Evolutionary conservation across 2,113 vertebrate species (phyloP), one percentile per base, ranked within the genome.

Genomic region (Eubucco bourcierii): DNA sequence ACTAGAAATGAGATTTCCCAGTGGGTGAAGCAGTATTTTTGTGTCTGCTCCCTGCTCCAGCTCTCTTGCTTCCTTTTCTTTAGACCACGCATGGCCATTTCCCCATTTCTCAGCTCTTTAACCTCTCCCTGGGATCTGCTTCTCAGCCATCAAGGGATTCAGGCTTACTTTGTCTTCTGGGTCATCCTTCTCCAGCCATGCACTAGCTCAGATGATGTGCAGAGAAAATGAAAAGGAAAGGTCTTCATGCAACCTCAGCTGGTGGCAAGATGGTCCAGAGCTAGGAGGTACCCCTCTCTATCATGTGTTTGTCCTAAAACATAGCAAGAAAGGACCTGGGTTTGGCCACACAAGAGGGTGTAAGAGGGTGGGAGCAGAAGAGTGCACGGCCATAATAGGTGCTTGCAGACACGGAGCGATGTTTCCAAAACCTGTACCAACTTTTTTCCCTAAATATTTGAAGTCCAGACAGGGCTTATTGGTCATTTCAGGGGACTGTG

Each of bases 201-300:
- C 53, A 19, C 34, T 53, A 34, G 4, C 58, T 71, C 0, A 0
- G 52, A 15, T 33, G 68, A 31, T 8, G 1, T 4, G 8, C 3
- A 7, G 85, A 52, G n/a, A 59, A 34, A 37, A 87, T 3, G 61
- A 46, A 34, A 44, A 78, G 9, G 19, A 77, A 80, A 67, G 23
- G 10, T 12, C 68, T 77, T 66, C 46, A 28, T 6, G 29, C 55
- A 79, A 21, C 33, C 50, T 79, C 27, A 70, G 0, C 9, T 31
- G 33, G 17, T 87, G 53, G 4, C 46, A 70, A 28, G 25, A 44
- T 23, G 23, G n/a, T 23, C 28, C 11, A 52, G 58, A 63, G 53
- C 28, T 23, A 25, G 15, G 4, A 87, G 4, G 66, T 37, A 34
- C 29, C 34, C 19, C 18, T 77, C 3, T 15, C 17, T 71, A 7